Evolutionary conservation across 2,888 invertebrate genomes (phyloP).

Genomic region (Apantesis nais): DNA sequence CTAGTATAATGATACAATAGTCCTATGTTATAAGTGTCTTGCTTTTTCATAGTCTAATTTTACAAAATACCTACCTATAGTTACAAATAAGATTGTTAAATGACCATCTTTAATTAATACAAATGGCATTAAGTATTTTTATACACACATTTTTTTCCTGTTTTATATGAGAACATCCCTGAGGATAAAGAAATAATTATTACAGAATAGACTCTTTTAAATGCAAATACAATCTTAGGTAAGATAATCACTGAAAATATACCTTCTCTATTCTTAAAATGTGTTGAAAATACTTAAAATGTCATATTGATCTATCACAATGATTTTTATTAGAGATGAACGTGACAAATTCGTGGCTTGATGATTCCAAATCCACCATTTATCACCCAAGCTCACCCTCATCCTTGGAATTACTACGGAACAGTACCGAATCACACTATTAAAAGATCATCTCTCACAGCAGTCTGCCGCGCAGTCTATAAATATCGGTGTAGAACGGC

Average conservation of each 20-base stretch:
- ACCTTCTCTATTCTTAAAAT: not conserved
- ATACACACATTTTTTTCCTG: not conserved
- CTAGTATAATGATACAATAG: not conserved
- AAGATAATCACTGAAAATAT: not conserved
- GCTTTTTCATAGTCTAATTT: not conserved
- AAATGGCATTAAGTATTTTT: not conserved
- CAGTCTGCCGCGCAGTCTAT: constrained; percentile 54
- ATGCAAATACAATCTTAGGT: too few species aligned
- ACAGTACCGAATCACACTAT: constrained; percentile 71
- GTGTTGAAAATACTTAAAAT: not conserved
- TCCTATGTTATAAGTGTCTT: not conserved
- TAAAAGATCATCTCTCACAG: constrained; percentile 79
- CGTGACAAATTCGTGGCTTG: constrained; percentile 29
- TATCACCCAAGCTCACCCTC: constrained; percentile 46
- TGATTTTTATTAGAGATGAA: constrained; percentile 13
- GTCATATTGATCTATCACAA: not conserved
- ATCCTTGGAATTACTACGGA: constrained; percentile 52
- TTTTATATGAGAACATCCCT: not conserved
- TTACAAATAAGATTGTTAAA: not conserved
- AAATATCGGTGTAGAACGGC: constrained; percentile 59
- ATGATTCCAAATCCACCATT: constrained; percentile 37
- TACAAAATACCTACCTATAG: not conserved
- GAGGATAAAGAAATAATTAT: not conserved
- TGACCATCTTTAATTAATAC: not conserved
- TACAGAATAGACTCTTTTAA: not conserved